These are phyloP conservation scores for Babyrousa celebensis DNA, from an alignment of 2,797 vertebrate species.

Conservation along the genomic window DNA sequence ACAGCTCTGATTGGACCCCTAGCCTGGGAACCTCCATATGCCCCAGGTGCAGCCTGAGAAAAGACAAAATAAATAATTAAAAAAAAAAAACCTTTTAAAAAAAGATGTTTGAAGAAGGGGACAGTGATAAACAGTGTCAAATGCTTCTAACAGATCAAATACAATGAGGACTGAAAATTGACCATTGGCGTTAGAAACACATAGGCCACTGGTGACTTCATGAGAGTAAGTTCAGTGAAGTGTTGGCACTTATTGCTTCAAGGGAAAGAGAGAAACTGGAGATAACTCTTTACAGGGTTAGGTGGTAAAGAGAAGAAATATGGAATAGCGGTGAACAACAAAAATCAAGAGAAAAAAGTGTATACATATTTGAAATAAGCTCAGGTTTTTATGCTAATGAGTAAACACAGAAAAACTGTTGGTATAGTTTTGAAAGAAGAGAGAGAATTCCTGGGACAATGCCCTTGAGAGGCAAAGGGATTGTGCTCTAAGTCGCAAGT, in stretches of 20 bases:
- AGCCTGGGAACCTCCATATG: too few relatives aligned
- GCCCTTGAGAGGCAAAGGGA: not conserved
- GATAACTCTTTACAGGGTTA: not conserved
- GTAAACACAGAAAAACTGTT: not conserved
- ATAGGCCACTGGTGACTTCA: not conserved
- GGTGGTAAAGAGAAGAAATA: not conserved
- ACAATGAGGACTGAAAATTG: not conserved
- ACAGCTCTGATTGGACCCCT: too few relatives aligned
- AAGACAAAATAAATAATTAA: too few relatives aligned
- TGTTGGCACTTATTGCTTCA: not conserved
- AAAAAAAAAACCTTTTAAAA: too few relatives aligned
- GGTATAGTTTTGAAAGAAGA: not conserved
- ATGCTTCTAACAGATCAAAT: not conserved
- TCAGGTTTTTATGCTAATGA: not conserved
- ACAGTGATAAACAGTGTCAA: not conserved
- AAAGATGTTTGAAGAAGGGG: not conserved
- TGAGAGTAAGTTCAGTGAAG: not conserved
- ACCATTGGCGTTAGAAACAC: not conserved
- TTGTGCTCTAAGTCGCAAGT: not conserved
- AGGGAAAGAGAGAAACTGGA: conserved; percentile 3
- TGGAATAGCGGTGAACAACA: not conserved
- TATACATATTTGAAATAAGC: too few relatives aligned
- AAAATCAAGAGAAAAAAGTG: not conserved
- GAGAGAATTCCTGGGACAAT: not conserved
- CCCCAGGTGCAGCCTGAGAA: too few relatives aligned